Evolutionary conservation across 2,113 vertebrate species (phyloP), one percentile per base, ranked within the genome.

Genomic region (Mastomys natalensis): DNA sequence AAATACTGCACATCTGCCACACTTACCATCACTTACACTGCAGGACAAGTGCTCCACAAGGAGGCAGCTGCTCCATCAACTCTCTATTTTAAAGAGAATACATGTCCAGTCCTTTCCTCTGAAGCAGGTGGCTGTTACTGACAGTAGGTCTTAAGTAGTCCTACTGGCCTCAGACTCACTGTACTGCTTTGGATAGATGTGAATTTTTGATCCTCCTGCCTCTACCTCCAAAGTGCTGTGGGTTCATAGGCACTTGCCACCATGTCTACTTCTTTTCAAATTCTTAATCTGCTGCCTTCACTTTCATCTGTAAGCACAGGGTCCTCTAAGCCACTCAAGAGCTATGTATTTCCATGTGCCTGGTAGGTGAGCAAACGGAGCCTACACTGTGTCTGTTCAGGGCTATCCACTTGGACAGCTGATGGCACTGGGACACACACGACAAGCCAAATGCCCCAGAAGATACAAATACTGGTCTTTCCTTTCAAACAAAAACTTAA

Each of bases 251-350:
- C 37, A n/a, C 19, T 24, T 53, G 48, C 37, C 13, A 26, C 37
- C 68, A 73, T 6, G 24, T 51, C 34, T 73, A 72, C 34, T 72
- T 92, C 66, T 94, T n/a, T 90, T 88, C 72, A 81, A 62, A 73
- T 86, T 96, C 82, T 84, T 88, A 84, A 87, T 31, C 53, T 82
- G n/a, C 17, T 76, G 51, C 26, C 62, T 80, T 96, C 73, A 94
- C 81, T 84, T 93, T 16, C 89, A 92, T 82, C 60, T 95, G 34
- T 85, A 96, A 94, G 37, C 73, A 92, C 89, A 78, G 70, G 70
- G 37, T 34, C 93, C 40, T 40, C 90, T 55, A 73, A 82, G 66
- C 91, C 73, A 94, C n/a, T 12, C 26, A 51, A 89, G 62, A 88
- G 73, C 48, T 82, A 12, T 43, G 70, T 82, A 74, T 82, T 86